Evolutionary conservation across 2,888 invertebrate genomes (phyloP).

Genomic region (Lasioglossum malachurum): DNA sequence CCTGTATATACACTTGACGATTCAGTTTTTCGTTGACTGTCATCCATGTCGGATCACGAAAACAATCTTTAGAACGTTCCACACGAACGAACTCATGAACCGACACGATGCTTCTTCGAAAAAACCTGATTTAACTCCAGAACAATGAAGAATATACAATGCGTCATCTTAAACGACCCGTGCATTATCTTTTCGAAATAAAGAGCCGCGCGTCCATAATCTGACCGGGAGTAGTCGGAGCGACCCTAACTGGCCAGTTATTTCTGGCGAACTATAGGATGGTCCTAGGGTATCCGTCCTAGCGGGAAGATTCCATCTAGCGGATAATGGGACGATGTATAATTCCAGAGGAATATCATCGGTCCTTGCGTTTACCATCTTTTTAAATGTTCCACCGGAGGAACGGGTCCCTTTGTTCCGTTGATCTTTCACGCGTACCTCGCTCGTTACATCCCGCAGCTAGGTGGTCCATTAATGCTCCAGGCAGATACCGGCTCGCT

Average conservation of each 20-base stretch:
- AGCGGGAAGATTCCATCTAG: constrained; percentile 1
- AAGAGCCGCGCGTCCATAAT: neutral
- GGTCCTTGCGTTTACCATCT: constrained; percentile 49
- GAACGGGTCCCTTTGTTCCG: constrained; percentile 58
- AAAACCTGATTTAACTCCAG: neutral
- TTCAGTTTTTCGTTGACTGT: no score
- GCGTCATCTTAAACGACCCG: neutral
- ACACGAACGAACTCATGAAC: neutral
- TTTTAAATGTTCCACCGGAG: constrained; percentile 42
- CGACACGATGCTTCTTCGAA: no score
- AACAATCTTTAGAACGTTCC: neutral
- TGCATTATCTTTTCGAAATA: neutral
- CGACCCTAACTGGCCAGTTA: constrained; percentile 7
- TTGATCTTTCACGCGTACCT: constrained; percentile 63
- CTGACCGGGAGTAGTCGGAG: neutral
- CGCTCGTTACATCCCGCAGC: constrained; percentile 52
- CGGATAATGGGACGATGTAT: constrained; percentile 56
- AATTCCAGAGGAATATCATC: constrained; percentile 66
- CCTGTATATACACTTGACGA: no score
- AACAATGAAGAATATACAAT: neutral
- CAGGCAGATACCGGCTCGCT: constrained; percentile 66
- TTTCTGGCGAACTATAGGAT: neutral
- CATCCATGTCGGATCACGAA: no score
- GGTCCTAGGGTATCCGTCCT: constrained; percentile 8
- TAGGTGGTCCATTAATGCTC: constrained; percentile 67